A percentile compares a stretch with the other conserved stretches of the same genome.
These are phyloP conservation scores for Vanessa atalanta DNA, from an alignment of 1,140 invertebrate genomes.

Conservation along the genomic window DNA sequence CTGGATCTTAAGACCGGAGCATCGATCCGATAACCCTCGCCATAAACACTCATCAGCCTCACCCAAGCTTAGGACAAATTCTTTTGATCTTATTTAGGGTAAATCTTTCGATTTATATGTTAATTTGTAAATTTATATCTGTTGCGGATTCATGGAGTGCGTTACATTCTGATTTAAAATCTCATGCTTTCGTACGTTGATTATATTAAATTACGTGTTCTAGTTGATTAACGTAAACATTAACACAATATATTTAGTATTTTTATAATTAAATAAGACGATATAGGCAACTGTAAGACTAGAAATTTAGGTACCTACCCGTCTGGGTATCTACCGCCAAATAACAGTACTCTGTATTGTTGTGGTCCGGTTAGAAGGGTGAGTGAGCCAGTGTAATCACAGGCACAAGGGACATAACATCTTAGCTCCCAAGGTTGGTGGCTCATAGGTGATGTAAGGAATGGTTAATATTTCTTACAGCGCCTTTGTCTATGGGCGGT, in stretches of 20 bases:
- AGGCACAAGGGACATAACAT: too few relatives aligned
- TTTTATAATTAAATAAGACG: too few relatives aligned
- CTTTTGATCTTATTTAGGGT: constrained; percentile 78
- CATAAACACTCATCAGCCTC: constrained; percentile 70
- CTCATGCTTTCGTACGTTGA: not conserved
- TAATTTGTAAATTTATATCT: constrained; percentile 77
- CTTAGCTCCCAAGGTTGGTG: too few relatives aligned
- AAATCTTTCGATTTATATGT: constrained; percentile 80
- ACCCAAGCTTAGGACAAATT: constrained; percentile 69
- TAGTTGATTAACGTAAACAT: not conserved
- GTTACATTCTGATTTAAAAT: constrained; percentile 29
- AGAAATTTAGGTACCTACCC: too few relatives aligned
- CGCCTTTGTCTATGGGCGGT: too few relatives aligned
- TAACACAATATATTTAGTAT: not conserved
- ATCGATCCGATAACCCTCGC: constrained; percentile 48
- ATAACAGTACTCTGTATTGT: too few relatives aligned
- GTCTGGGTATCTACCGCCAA: too few relatives aligned
- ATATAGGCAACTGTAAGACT: too few relatives aligned
- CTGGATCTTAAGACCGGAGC: constrained; percentile 48
- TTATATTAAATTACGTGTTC: not conserved
- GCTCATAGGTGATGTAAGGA: too few relatives aligned
- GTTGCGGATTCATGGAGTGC: constrained; percentile 54
- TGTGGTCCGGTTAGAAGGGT: too few relatives aligned
- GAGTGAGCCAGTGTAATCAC: too few relatives aligned
- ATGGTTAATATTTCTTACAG: too few relatives aligned